Evolutionary conservation across 1,140 invertebrate genomes (phyloP), one percentile per base, ranked within the genome.

Genomic region (Lepidurus arcticus): DNA sequence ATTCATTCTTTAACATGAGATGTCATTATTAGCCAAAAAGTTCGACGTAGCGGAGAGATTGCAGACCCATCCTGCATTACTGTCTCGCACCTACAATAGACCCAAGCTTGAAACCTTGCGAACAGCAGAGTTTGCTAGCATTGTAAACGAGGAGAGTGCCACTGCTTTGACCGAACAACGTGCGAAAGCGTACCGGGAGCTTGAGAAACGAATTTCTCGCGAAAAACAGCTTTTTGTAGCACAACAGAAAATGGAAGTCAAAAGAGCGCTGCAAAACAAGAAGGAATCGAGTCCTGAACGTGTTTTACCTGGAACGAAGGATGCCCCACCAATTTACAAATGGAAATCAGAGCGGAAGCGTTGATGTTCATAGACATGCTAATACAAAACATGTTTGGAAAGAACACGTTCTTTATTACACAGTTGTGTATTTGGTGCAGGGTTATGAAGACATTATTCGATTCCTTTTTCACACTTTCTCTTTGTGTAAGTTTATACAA

Each of bases 311-410:
- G 94, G 89, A 5, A 91, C 91, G 1, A 91, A 91, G 81, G 83
- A 88, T 43, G 84, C 88, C 21, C 90, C 95, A 7, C 92, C 95
- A 1, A 87, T 96, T 9, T 97, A 94, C 84, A 88, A 91, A 83
- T 98, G 95, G 90, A 91, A 90, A 81, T 94, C 91, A 83, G 90
- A 95, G 84, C 88, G 96, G 78, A 97, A 97, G 85, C 89, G 89
- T 85, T 93, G 83, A 86, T 81, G 21, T 65, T 65, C 53, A 5
- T 16, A 65, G 21, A 7, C 9, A n/a, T 65, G 53, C 16, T 65
- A n/a, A 21, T 65, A 65, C 21, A n/a, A 7, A n/a, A 65, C 53
- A 21, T 65, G 53, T 21, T n/a, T n/a, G 53, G n/a, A 65, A 65
- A 13, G 13, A 65, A 13, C 8, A 65, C 53, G 21, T 65, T 65